Evolutionary conservation across 2,888 invertebrate genomes (phyloP).

Genomic region (Altica lythri): DNA sequence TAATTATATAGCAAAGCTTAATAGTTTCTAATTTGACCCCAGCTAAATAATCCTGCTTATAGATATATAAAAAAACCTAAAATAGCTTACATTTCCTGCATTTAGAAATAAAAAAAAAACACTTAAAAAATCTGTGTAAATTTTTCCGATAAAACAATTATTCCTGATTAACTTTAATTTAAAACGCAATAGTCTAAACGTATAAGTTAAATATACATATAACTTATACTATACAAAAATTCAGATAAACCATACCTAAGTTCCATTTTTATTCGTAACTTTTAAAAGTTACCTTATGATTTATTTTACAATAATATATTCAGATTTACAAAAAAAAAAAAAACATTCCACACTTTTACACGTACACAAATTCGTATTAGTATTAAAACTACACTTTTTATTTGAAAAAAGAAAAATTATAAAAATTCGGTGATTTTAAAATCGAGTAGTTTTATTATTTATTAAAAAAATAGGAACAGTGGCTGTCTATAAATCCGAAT

Average conservation of each 20-base stretch:
- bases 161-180: no score
- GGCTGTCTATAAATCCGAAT: no score
- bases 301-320: slow-evolving; percentile 56
- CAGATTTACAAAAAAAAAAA: slow-evolving; percentile 46
- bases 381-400: slow-evolving; percentile 35
- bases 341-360: slow-evolving; percentile 40
- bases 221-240: slow-evolving; percentile 57
- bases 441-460: no score
- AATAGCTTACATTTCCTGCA: no score
- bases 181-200: slow-evolving; percentile 59
- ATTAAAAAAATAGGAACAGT: slow-evolving; percentile 26
- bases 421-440: no score
- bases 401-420: slow-evolving; percentile 22
- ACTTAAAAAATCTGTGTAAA: slow-evolving; percentile 38
- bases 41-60: slow-evolving; percentile 35
- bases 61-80: slow-evolving; percentile 38
- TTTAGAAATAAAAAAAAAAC: no score
- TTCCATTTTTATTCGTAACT: slow-evolving; percentile 49
- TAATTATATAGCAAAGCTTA: neutral
- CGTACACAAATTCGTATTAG: slow-evolving; percentile 38
- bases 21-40: slow-evolving; percentile 8
- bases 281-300: slow-evolving; percentile 43
- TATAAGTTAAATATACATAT: slow-evolving; percentile 46
- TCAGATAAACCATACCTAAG: slow-evolving; percentile 57
- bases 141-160: slow-evolving; percentile 38